Conservation (phyloP, 1,140 invertebrate species). For the Drosophila mauritiana region DNA sequence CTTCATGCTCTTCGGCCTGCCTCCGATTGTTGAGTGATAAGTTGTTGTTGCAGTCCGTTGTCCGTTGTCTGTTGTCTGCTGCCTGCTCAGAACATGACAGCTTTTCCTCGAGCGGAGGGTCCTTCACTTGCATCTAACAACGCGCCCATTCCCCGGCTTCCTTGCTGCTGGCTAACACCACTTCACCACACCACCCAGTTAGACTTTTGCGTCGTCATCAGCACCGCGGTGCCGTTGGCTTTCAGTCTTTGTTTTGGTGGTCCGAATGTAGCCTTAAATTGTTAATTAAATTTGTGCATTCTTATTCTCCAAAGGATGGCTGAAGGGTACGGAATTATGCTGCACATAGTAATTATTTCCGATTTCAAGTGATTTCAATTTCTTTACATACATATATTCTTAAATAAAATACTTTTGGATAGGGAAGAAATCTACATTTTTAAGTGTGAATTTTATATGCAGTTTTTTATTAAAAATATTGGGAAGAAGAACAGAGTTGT, state of each 20-base stretch:
- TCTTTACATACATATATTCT: no score
- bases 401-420: no score
- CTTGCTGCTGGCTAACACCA: conserved; percentile 8
- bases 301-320: conserved; percentile 42
- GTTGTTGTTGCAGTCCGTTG: conserved; percentile 35
- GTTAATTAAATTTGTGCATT: conserved; percentile 73
- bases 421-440: no score
- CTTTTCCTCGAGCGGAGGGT: conserved; percentile 21
- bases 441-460: no score
- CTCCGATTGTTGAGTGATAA: conserved; percentile 75
- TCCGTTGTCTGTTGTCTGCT: conserved; percentile 47
- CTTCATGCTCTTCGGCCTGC: conserved; percentile 15
- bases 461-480: no score
- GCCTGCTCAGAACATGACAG: conserved; percentile 45
- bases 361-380: no score
- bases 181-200: not conserved
- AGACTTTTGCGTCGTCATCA: conserved; percentile 10
- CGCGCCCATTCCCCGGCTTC: not conserved
- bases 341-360: no score
- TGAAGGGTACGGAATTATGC: no score
- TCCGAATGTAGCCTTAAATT: conserved; percentile 69
- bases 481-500: no score
- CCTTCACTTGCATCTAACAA: conserved; percentile 9
- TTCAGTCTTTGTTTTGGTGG: conserved; percentile 30
- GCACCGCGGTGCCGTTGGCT: conserved; percentile 1